Base-by-base conservation (phyloP, 2,797 vertebrate species). In the Myoxocephalus aenaeus region DNA sequence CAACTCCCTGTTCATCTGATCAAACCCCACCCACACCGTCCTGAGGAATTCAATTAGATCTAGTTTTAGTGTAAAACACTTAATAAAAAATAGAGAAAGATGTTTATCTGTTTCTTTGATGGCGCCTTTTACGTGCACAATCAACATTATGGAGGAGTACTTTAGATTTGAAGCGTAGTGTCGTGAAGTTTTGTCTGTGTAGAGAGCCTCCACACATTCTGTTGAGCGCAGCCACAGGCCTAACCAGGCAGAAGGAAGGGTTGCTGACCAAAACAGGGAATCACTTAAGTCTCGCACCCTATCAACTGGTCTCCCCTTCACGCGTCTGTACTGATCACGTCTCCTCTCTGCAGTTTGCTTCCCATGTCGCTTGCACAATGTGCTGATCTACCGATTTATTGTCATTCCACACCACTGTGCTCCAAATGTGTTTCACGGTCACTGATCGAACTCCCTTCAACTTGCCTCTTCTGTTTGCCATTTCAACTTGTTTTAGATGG, bases 191-290 rank as follows among this genome's bases (percentile, higher is more conserved):
- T 29, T 56, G 29, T 42, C 9, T 25, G 40, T 17, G n/a, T 44
- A 61, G 14, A 29, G 7, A 54, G 46, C 22, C 20, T 75, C 15
- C 15, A 46, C 25, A 58, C 7, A 59, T 40, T 66, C 18, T 65
- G 70, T 18, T 58, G 68, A 79, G 69, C 75, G 74, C 22, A 65
- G 68, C 65, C 40, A 2, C 65, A 27, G 51, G 32, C 12, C 59
- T 59, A 79, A 75, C 61, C 58, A 74, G 46, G 73, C 70, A 65
- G 64, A 80, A 62, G 51, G 32, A 46, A 75, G 14, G 20, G 4
- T 29, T 71, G 66, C 44, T 56, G 64, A 68, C 8, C 0, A 67
- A 36, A 50, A 59, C 22, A 51, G 9, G 9, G 36, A 53, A 71
- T 64, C 57, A 34, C 53, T 77, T 70, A 61, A 12, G 10, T 36